Evolutionary conservation across 2,888 invertebrate genomes (phyloP), one percentile per base, ranked within the genome.

Genomic region (Hydrotaea diabolus): DNA sequence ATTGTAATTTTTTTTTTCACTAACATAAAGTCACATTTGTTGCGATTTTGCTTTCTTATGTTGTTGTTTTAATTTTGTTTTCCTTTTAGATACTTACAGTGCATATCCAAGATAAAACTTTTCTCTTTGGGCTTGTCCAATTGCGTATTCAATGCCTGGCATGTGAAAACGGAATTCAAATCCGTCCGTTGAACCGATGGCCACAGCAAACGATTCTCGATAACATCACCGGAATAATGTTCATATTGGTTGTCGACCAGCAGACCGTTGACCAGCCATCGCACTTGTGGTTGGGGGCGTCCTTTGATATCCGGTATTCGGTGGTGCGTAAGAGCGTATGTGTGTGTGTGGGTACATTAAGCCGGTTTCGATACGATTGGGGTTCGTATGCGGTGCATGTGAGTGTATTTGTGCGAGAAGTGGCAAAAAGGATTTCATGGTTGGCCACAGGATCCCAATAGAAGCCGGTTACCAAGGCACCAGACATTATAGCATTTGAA

Each of bases 81-180:
- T 31, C 31, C 31, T 31, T 31, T 31, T 31, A 2, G 19, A 71
- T 88, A 95, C 97, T 96, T 93, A 97, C 97, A 92, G 91, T 95
- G 95, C 93, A 97, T 95, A 90, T 97, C 96, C 83, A 97, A 93
- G 73, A 95, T 94, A 74, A 96, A 94, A 36, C 96, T 95, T 17
- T 96, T 94, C 91, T 96, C 96, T 91, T 95, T 95, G 11, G 97
- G 96, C 88, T 96, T 96, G 76, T 96, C 96, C 78, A 97, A 94
- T 89, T 95, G 95, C 78, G 97, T 97, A 93, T 98, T 98, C 90
- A 95, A 94, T 26, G 97, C 97, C 92, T 97, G 96, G 91, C 97
- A 98, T 79, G 96, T 97, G 93, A 97, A 97, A 87, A 96, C 95
- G 21, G 96, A 95, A 88, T 97, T 96, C 89, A 97, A 94, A 93